Evolutionary conservation across 2,888 invertebrate genomes (phyloP), one percentile per base, ranked within the genome.

Genomic region (Archaeoteleia sp.): DNA sequence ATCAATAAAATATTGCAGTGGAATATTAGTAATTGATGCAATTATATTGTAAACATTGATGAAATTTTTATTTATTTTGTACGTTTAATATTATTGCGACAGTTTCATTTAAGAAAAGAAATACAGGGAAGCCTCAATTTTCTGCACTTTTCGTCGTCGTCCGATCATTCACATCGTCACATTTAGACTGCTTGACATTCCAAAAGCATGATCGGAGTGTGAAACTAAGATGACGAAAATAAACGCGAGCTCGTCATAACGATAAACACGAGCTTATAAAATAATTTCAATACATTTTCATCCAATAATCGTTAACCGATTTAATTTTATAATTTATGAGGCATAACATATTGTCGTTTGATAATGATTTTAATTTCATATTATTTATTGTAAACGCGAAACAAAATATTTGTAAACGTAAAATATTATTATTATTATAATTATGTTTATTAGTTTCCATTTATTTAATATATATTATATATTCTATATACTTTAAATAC

Each of bases 181-280:
- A 54, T 54, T 54, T 54, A 35, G 54, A 40, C 42, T 54, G 54
- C 43, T 27, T 42, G 34, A 25, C 43, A 54, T 54, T 43, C 54
- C 42, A 17, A 54, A 54, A 42, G 54, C 42, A 43, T 35, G 43
- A 54, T 23, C 43, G 27, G 42, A 17, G 42, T 27, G 43, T 27
- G 54, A 43, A 54, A 25, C 17, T 43, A 25, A 27, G 43, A 23
- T 35, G 54, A 54, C 43, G 32, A 54, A 54, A 54, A 54, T 54
- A 54, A 54, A 54, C 54, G 25, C 27, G 54, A 54, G 54, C 54
- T 54, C 54, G 54, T 54, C 43, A 53, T 42, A 14, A 4, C 34
- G 43, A 54, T 42, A 25, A 54, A 43, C 23, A 10, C 9, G 7
- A 42, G 32, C 53, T 40, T 32, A 32, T 40, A 53, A 53, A 53